phyloP scores from a whole-genome alignment of 1,140 invertebrate genomes.

The Cydia amplana region DNA sequence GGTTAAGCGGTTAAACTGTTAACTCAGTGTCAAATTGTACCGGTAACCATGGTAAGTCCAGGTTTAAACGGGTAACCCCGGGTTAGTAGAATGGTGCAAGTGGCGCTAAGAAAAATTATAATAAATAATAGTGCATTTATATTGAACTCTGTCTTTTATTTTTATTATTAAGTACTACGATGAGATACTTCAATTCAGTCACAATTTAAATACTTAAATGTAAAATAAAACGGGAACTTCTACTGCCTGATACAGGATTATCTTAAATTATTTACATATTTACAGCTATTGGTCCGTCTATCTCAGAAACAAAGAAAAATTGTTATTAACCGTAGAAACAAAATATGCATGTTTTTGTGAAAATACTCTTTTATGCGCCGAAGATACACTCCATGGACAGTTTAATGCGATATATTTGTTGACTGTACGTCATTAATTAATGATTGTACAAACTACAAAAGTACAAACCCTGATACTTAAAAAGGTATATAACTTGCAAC shows the following conservation, averaged over 20 bases:
- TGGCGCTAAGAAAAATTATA: neutral
- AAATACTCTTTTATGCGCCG: neutral
- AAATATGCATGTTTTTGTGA: neutral
- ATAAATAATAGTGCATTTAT: constrained; percentile 8
- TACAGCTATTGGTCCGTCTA: constrained; percentile 78
- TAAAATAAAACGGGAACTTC: constrained; percentile 42
- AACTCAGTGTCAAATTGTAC: too few relatives aligned
- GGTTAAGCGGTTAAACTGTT: too few relatives aligned
- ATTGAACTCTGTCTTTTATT: constrained; percentile 6
- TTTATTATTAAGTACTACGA: neutral
- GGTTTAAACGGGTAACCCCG: too few relatives aligned
- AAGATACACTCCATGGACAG: neutral
- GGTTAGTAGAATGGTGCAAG: too few relatives aligned
- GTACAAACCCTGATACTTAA: too few relatives aligned
- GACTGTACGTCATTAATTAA: too few relatives aligned
- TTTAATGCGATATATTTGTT: too few relatives aligned
- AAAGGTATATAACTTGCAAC: too few relatives aligned
- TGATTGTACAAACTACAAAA: too few relatives aligned
- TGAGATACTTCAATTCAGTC: constrained; percentile 30
- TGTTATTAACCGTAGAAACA: constrained; percentile 28
- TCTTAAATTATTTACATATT: constrained; percentile 72
- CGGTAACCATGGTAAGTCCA: too few relatives aligned
- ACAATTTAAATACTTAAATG: constrained; percentile 40
- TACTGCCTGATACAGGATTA: constrained; percentile 65
- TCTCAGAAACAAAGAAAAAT: constrained; percentile 45